Conservation (phyloP, 1,140 invertebrate genomes). For the Plectrocnemia conspersa region DNA sequence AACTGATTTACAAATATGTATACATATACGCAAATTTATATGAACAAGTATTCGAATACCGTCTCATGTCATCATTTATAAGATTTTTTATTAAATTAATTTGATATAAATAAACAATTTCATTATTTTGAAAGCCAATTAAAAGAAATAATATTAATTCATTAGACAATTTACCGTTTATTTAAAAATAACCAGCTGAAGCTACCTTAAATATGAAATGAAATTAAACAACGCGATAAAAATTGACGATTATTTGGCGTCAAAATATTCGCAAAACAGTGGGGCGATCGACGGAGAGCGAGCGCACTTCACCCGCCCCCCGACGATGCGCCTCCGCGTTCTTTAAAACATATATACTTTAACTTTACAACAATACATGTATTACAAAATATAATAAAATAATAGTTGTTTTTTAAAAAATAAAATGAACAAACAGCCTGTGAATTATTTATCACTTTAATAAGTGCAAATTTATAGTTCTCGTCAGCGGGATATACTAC, state of each 20-base stretch:
- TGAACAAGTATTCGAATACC: too few species aligned
- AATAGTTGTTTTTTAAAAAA: background rate
- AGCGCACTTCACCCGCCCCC: background rate
- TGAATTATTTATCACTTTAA: conserved; percentile 4
- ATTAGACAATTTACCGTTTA: conserved; percentile 6
- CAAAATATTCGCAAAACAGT: background rate
- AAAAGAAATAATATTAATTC: conserved; percentile 1
- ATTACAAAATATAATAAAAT: background rate
- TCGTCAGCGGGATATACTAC: conserved; percentile 17
- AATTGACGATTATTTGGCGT: too few species aligned
- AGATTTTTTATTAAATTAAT: background rate
- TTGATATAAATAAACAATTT: background rate
- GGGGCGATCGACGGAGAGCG: background rate
- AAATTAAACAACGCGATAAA: too few species aligned
- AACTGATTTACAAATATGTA: too few species aligned
- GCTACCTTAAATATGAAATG: too few species aligned
- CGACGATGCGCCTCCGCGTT: background rate
- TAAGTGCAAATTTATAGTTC: background rate
- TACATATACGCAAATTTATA: too few species aligned
- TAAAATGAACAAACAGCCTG: conserved; percentile 2
- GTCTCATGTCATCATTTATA: background rate
- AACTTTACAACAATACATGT: background rate
- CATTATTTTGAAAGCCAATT: background rate
- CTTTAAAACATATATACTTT: background rate
- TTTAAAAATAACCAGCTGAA: too few species aligned